Conservation (phyloP, 2,797 vertebrate genomes). For the Microctenopoma lineatum region DNA sequence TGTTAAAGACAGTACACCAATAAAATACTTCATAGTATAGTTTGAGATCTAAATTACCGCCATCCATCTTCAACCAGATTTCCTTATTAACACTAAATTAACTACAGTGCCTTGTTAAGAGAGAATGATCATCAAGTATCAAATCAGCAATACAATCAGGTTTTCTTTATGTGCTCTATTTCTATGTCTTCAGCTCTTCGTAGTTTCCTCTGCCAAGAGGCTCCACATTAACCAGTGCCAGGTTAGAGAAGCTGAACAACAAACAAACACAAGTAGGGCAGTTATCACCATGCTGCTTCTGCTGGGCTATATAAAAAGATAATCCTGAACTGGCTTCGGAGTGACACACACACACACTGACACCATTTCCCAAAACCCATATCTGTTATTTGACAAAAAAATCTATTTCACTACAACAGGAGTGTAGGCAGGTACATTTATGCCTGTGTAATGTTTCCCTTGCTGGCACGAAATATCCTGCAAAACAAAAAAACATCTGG, state of each 20-base stretch:
- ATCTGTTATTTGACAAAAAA: constrained; percentile 15
- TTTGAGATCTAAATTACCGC: too few species aligned
- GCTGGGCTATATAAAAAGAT: constrained; percentile 40
- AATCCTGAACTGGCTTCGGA: constrained; percentile 41
- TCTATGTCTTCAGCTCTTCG: constrained; percentile 6
- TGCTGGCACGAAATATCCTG: constrained; percentile 5
- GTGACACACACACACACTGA: constrained; percentile 11
- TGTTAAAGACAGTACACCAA: too few species aligned
- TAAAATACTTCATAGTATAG: too few species aligned
- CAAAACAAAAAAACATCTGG: constrained; percentile 17
- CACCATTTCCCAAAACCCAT: constrained; percentile 17
- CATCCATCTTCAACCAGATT: too few species aligned
- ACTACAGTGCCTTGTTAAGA: too few species aligned
- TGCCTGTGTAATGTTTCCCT: constrained; percentile 16
- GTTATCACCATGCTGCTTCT: constrained; percentile 42
- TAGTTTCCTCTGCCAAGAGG: constrained; percentile 17
- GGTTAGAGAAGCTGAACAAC: constrained; percentile 40
- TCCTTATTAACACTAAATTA: too few species aligned
- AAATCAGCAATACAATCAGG: not conserved
- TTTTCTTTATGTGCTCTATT: constrained; percentile 18
- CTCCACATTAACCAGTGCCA: constrained; percentile 40
- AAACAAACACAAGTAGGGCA: constrained; percentile 16
- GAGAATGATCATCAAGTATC: too few species aligned
- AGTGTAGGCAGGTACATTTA: not conserved
- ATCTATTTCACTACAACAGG: constrained; percentile 11